phyloP scores from a whole-genome alignment of 1,140 invertebrate species.

The Macrosteles quadrilineatus region DNA sequence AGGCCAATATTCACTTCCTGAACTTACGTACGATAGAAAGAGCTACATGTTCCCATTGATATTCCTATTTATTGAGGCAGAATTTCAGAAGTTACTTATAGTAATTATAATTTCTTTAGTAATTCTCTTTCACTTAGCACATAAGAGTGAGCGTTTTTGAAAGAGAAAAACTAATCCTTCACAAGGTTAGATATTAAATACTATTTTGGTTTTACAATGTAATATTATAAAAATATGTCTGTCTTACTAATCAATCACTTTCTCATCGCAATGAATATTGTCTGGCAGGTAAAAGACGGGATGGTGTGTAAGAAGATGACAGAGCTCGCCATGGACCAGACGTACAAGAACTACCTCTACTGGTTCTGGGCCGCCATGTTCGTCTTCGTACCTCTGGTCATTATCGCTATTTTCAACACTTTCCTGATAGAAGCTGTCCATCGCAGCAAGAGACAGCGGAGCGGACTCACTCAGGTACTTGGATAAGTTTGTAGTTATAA shows the following conservation, averaged over 20 bases:
- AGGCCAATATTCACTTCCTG: no score
- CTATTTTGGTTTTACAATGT: not conserved
- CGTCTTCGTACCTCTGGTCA: constrained; percentile 64
- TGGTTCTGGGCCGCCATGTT: constrained; percentile 67
- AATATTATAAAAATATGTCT: no score
- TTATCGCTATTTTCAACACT: constrained; percentile 71
- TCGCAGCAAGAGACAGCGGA: constrained; percentile 55
- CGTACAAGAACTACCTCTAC: constrained; percentile 64
- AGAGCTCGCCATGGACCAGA: constrained; percentile 54
- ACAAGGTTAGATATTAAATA: not conserved
- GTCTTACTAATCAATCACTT: no score
- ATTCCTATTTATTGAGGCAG: no score
- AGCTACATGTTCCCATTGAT: no score
- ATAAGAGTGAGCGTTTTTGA: no score
- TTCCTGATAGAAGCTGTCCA: constrained; percentile 69
- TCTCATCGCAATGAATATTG: no score
- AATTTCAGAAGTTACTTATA: no score
- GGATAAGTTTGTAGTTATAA: not conserved
- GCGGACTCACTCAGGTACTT: constrained; percentile 58
- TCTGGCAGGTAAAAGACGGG: constrained; percentile 4
- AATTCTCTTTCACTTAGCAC: no score
- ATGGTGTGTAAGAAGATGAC: constrained; percentile 19
- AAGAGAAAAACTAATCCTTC: not conserved
- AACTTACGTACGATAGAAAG: no score
- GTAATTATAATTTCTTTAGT: no score